Evolutionary conservation across 2,888 invertebrate genomes (phyloP).

Genomic region (Steinernema hermaphroditum): DNA sequence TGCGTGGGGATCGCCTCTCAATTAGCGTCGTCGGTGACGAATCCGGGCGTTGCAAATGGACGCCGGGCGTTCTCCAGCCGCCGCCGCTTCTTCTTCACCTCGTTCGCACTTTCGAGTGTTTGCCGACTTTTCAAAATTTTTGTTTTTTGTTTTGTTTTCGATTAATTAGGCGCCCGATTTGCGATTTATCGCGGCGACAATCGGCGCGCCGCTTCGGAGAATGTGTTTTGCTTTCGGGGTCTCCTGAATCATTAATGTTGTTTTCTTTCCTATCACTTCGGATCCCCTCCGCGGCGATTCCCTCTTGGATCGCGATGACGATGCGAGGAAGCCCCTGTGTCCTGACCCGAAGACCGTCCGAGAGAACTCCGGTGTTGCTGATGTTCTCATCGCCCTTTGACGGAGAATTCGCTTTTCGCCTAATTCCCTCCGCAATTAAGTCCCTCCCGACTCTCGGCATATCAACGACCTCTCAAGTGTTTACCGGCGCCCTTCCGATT

Average conservation of each 20-base stretch:
- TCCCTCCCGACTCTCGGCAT: neutral
- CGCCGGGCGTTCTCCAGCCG: too few relatives aligned
- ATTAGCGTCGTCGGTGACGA: neutral
- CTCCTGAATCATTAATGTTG: constrained; percentile 1
- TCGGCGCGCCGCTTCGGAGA: neutral
- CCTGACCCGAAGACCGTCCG: too few relatives aligned
- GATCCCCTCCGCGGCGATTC: too few relatives aligned
- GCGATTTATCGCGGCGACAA: neutral
- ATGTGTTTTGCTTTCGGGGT: neutral
- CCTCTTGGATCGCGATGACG: too few relatives aligned
- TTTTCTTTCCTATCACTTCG: constrained; percentile 11
- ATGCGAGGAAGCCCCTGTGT: too few relatives aligned
- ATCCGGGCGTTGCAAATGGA: too few relatives aligned
- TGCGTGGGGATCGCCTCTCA: constrained; percentile 9
- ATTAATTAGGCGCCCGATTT: neutral
- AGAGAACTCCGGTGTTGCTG: too few relatives aligned
- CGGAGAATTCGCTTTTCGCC: neutral
- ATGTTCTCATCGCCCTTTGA: too few relatives aligned
- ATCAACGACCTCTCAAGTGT: neutral
- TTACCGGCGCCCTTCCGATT: neutral
- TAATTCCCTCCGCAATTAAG: neutral
- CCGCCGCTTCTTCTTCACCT: too few relatives aligned
- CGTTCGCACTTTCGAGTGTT: too few relatives aligned
- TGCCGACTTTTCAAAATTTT: neutral
- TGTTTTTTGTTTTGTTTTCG: neutral